These are phyloP conservation scores for Cygnus atratus DNA, from an alignment of 2,113 vertebrate species.

Conservation along the genomic window DNA sequence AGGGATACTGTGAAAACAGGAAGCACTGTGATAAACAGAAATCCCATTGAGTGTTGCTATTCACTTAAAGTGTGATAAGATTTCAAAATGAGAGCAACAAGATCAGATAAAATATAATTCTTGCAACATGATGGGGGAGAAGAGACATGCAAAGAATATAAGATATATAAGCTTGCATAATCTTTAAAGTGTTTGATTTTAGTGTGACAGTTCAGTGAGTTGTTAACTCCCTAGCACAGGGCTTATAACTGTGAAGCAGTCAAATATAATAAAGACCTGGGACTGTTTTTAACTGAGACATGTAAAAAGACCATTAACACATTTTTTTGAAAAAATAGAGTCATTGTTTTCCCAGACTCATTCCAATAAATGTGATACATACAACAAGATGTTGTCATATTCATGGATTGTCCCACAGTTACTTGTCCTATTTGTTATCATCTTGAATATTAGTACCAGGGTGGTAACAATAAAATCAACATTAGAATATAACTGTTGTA, in stretches of 20 bases:
- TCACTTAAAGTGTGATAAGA: not conserved
- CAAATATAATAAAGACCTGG: not conserved
- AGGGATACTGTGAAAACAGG: not conserved
- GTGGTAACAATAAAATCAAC: not conserved
- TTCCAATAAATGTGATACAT: not conserved
- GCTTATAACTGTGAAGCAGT: not conserved
- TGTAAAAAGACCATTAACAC: not conserved
- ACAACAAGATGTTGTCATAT: not conserved
- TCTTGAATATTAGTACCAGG: not conserved
- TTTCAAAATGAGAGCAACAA: not conserved
- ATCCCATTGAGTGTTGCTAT: not conserved
- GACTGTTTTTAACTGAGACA: not conserved
- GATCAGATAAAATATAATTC: not conserved
- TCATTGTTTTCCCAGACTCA: not conserved
- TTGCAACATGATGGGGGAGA: not conserved
- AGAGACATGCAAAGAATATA: not conserved
- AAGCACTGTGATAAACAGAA: conserved; percentile 10
- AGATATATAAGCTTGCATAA: not conserved
- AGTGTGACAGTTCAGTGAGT: not conserved
- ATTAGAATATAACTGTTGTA: not conserved
- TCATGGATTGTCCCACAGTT: not conserved
- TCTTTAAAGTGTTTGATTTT: not conserved
- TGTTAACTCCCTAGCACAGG: not conserved
- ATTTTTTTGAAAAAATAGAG: not conserved
- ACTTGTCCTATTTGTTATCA: not conserved